phyloP scores from a whole-genome alignment of 2,797 vertebrate species.

The Xenopus petersii region DNA sequence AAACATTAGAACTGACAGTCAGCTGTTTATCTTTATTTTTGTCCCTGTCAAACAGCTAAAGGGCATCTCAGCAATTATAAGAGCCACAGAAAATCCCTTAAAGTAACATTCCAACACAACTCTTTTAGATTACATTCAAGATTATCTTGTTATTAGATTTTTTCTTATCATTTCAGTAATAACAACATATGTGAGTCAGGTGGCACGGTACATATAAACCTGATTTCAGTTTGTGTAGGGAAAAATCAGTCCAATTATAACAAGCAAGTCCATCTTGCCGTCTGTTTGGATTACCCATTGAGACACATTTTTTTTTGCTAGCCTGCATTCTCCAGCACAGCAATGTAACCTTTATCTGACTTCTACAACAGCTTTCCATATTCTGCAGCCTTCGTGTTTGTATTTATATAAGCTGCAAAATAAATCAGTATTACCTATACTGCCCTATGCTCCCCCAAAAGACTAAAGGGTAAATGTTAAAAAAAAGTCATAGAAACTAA shows the following conservation, averaged over 20 bases:
- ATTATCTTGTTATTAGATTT: too few species aligned
- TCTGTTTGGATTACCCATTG: constrained; percentile 30
- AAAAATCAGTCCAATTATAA: constrained; percentile 54
- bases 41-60: too few species aligned
- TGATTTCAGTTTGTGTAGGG: constrained; percentile 38
- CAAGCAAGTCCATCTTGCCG: constrained; percentile 9
- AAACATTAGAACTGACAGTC: too few species aligned
- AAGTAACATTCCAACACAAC: too few species aligned
- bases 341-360: background rate
- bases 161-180: too few species aligned
- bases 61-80: too few species aligned
- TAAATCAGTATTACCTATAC: background rate
- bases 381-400: background rate
- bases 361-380: background rate
- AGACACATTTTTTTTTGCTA: constrained; percentile 2
- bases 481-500: too few species aligned
- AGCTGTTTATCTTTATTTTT: too few species aligned
- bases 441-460: background rate
- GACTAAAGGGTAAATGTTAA: too few species aligned
- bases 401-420: background rate
- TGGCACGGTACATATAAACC: constrained; percentile 43
- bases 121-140: too few species aligned
- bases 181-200: background rate
- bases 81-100: too few species aligned
- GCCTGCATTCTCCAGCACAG: constrained; percentile 36